Evolutionary conservation across 2,888 invertebrate genomes (phyloP), one percentile per base, ranked within the genome.

Genomic region (Hoplodrina blanda): DNA sequence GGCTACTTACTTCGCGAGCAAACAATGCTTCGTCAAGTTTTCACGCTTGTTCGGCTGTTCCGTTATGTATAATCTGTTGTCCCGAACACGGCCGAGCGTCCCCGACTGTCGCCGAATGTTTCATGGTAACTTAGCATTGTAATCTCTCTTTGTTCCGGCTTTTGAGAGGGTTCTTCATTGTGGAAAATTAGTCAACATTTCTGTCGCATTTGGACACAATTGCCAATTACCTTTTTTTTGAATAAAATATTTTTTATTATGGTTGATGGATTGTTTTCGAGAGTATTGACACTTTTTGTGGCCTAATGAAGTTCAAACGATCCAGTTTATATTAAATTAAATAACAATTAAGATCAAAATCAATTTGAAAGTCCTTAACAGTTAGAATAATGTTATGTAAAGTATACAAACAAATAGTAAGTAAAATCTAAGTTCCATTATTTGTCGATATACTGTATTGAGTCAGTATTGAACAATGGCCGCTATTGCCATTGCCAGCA

Each of bases 121-220:
- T 72, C 64, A 65, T 63, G 65, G 67, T 57, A 73, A 79, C 76
- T 75, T 71, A 76, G 75, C 74, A 81, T 81, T 83, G 77, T 86
- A 85, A 82, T 85, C 69, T 76, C 69, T 73, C 81, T 83, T 82
- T 84, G 80, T 85, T 80, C 82, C 81, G 78, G 78, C 73, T 49
- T 69, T 76, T 81, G 79, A 86, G 76, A 76, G 79, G 81, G 77
- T 78, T 78, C 83, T 64, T 79, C 74, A 83, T 77, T 76, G 76
- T 76, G 71, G 73, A 70, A 84, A 87, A 88, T 88, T 87, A 81
- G 78, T 78, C 67, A 78, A 76, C 77, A 83, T 79, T 85, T 75
- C 74, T 73, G 30, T 64, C 56, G 52, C 77, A 81, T 83, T 82
- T 82, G 66, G 67, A 79, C 76, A 78, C 76, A 81, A 84, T 81